These are phyloP conservation scores for Siniperca knerii DNA, from an alignment of 2,113 vertebrate species.

Conservation along the genomic window DNA sequence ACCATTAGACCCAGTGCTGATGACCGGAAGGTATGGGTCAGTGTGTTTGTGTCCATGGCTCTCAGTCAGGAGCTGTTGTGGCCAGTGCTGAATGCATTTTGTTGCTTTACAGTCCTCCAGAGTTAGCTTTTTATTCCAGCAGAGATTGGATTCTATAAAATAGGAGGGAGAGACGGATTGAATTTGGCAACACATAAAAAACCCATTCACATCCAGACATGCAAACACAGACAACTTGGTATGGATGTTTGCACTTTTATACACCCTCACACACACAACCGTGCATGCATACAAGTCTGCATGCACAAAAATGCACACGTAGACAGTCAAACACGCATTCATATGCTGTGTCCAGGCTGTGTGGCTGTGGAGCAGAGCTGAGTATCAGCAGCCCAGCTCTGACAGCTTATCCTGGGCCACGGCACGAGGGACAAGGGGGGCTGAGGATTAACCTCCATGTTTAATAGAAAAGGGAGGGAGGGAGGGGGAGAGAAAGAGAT, in stretches of 20 bases:
- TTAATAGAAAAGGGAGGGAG: constrained; percentile 79
- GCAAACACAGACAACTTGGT: constrained; percentile 17
- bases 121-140: constrained; percentile 45
- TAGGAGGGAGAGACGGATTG: constrained; percentile 29
- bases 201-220: constrained; percentile 5
- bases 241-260: constrained; percentile 15
- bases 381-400: constrained; percentile 73
- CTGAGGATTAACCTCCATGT: constrained; percentile 81
- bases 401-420: constrained; percentile 76
- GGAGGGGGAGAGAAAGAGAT: constrained; percentile 49
- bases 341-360: constrained; percentile 49
- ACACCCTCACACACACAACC: background rate
- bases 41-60: constrained; percentile 59
- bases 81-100: constrained; percentile 58
- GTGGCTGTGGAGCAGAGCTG: constrained; percentile 61
- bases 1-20: constrained; percentile 67
- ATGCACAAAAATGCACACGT: background rate
- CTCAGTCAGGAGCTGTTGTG: constrained; percentile 55
- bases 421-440: constrained; percentile 62
- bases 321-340: constrained; percentile 10
- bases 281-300: background rate
- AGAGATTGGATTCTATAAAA: constrained; percentile 58
- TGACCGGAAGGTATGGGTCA: constrained; percentile 73
- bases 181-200: constrained; percentile 32
- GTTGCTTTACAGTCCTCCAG: constrained; percentile 61